Base-by-base conservation (phyloP, 2,113 vertebrate genomes). In the Siniperca knerii region DNA sequence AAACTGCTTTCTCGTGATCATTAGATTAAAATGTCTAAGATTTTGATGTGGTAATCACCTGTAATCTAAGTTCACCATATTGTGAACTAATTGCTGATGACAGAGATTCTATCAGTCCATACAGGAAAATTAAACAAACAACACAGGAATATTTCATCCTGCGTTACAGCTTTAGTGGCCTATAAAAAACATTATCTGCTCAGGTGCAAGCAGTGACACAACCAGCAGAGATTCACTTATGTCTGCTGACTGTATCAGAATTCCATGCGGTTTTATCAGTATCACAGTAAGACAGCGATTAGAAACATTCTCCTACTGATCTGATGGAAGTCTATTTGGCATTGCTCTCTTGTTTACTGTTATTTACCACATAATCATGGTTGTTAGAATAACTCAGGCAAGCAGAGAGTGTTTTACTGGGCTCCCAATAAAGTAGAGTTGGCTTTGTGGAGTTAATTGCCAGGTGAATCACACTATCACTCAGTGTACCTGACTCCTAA, bases 381-480 rank as follows among this genome's bases (percentile, higher is more conserved):
- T 46, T 81, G 65, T 83, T 42, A 35, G 23, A n/a, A 44, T 57
- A 79, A 68, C 60, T 74, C 76, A 69, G 57, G 35, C 48, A 69
- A 72, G 64, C 52, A 46, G 25, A 21, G 15, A 44, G 46, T 62
- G 75, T 84, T 79, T 79, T 77, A 86, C 25, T 61, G 68, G 0
- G 4, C 65, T 81, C 52, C 58, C 18, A 80, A 54, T 77, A 79
- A 79, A 75, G 64, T 48, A 18, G 76, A 67, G 55, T 65, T 9
- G n/a, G 68, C 46, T 60, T 69, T 42, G 66, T 77, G 33, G 81
- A 81, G 81, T 82, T 85, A 81, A 90, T 76, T 90, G 68, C 48
- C 67, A 68, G 52, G 35, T 70, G 67, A 91, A 50, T 21, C 48
- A 12, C 40, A 60, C 79, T 13, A 73, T 80, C 72, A 79, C 81